Conservation (phyloP, 2,113 vertebrate species). For the Hydropotes inermis region DNA sequence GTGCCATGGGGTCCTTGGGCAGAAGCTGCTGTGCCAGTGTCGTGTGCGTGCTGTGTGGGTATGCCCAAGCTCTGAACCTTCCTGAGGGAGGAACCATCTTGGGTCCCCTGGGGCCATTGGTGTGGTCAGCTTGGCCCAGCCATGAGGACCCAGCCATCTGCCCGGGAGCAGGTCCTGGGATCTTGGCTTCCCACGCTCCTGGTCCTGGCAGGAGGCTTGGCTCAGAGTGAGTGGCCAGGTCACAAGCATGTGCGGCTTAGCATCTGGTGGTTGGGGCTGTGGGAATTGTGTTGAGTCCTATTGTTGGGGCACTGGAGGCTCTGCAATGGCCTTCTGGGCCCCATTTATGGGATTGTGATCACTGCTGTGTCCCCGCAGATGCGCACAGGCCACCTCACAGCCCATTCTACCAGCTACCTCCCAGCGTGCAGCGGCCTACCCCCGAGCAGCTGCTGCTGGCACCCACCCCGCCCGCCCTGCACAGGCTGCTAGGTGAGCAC, state of each 20-base stretch:
- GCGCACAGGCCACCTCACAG: constrained; percentile 95
- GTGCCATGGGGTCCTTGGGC: background rate
- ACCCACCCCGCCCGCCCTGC: constrained; percentile 93
- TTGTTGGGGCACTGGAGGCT: background rate
- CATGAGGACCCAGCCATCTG: background rate
- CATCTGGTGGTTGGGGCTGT: background rate
- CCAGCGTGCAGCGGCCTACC: constrained; percentile 93
- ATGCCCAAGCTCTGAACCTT: background rate
- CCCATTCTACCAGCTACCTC: constrained; percentile 98
- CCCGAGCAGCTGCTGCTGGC: constrained; percentile 91
- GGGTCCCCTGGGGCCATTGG: background rate
- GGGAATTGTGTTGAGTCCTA: background rate
- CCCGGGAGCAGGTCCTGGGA: background rate
- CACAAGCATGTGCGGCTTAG: background rate
- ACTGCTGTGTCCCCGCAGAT: constrained; percentile 79
- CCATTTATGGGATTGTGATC: background rate
- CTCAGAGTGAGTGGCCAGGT: background rate
- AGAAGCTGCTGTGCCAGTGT: background rate
- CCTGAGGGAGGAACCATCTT: background rate
- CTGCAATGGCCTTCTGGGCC: background rate
- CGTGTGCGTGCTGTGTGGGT: rapidly evolving
- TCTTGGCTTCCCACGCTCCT: background rate
- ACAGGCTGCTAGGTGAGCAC: constrained; percentile 93
- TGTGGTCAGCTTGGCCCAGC: background rate
- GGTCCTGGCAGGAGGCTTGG: background rate